phyloP scores from a whole-genome alignment of 2,797 vertebrate genomes.

The Microchirus variegatus region DNA sequence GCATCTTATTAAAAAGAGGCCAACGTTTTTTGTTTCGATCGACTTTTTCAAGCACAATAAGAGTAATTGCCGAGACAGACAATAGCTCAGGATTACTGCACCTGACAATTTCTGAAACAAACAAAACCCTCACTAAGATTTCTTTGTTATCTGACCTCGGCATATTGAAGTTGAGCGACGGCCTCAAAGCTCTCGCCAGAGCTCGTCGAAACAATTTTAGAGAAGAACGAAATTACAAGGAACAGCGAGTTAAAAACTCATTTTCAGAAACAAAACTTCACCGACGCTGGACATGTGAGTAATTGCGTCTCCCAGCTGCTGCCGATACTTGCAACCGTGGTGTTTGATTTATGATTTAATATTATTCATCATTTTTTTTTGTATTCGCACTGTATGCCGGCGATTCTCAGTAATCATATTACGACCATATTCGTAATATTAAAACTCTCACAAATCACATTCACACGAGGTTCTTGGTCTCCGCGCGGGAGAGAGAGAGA shows the following conservation, averaged over 20 bases:
- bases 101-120: background rate
- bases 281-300: background rate
- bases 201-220: background rate
- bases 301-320: constrained; percentile 10
- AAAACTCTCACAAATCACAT: constrained; percentile 63
- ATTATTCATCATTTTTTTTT: constrained; percentile 46
- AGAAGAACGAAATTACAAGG: background rate
- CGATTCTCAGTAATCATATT: constrained; percentile 56
- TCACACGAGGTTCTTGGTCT: constrained; percentile 24
- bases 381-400: constrained; percentile 36
- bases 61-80: background rate
- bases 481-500: constrained; percentile 11
- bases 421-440: constrained; percentile 35
- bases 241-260: background rate
- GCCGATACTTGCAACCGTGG: constrained; percentile 13
- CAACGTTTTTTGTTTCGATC: background rate
- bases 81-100: background rate
- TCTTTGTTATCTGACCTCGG: background rate
- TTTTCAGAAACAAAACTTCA: background rate
- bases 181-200: background rate
- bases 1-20: background rate
- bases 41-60: background rate
- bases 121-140: background rate
- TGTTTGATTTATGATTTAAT: constrained; percentile 29
- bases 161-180: background rate